Evolutionary conservation across 2,888 invertebrate genomes (phyloP), one percentile per base, ranked within the genome.

Genomic region (Amphipoea oculea): DNA sequence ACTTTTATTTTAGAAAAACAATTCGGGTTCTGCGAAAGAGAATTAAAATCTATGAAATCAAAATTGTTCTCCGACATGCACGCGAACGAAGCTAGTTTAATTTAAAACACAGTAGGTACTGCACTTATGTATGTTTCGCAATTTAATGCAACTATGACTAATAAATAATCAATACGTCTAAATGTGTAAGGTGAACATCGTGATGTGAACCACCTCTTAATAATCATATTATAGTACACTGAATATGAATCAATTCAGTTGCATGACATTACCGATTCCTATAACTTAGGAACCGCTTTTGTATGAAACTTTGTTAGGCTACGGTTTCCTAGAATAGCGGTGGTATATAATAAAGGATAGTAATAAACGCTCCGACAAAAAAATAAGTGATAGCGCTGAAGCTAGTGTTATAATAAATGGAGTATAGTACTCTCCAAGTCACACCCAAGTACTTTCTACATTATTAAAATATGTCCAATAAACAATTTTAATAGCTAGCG

Each of bases 111-210:
- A 70, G 23, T 29, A 29, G 29, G 29, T 14, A 60, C 40, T 71
- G 54, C 36, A 67, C 36, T 60, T 63, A 45, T 54, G 29, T 29
- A 29, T 29, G 14, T 42, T 65, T 57, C 7, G 76, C 23, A 70
- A 63, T 63, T 48, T 69, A 72, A 68, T 60, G 36, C 20, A 45
- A 29, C 51, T 69, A n/a, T 45, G 20, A 45, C 4, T 29, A 42
- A 40, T 60, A 84, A 74, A 63, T 60, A 79, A 79, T 14, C 20
- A 11, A 60, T 54, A 62, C 14, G 3, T 75, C 23, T 57, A 42
- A 84, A 79, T 66, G 63, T 75, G 14, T 66, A 84, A 83, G 75
- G 75, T 84, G 9, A 84, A 81, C 36, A 54, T 81, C 83, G 85
- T 84, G 85, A 81, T 42, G 36, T 36, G 40, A 36, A 48, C 66